These are phyloP conservation scores for Eriocheir sinensis DNA, from an alignment of 1,140 invertebrate species.

Conservation along the genomic window DNA sequence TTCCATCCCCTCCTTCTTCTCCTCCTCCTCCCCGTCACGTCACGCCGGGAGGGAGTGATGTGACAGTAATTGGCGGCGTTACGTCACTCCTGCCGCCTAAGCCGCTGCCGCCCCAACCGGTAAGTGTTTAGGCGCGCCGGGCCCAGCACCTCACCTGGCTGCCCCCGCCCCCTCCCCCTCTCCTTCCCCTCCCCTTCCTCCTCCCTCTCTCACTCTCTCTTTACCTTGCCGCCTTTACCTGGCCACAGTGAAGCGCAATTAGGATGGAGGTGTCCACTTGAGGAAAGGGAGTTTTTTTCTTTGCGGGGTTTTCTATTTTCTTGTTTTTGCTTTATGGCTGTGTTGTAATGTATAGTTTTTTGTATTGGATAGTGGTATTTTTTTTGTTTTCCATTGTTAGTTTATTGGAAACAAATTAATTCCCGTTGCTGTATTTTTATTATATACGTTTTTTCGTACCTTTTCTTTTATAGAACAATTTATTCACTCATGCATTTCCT, in stretches of 20 bases:
- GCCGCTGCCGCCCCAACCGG: not conserved
- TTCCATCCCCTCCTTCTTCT: not conserved
- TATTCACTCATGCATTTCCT: no score
- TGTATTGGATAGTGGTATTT: not conserved
- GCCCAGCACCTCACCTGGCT: no score
- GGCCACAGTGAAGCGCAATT: no score
- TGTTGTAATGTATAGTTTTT: not conserved
- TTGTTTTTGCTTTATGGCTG: not conserved
- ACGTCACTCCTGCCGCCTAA: not conserved
- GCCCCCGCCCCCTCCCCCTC: not conserved
- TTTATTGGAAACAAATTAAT: no score
- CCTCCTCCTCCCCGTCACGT: not conserved
- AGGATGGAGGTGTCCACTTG: not conserved
- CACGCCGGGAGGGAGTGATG: not conserved
- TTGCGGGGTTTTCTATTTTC: no score
- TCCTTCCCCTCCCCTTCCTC: not conserved
- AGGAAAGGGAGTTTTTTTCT: not conserved
- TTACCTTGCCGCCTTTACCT: no score
- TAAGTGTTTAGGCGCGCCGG: not conserved
- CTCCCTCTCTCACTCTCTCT: no score
- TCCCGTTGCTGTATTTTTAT: not conserved
- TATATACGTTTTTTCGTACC: not conserved
- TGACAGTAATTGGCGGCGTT: constrained; percentile 2
- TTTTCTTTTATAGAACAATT: no score
- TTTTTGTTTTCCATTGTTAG: not conserved